These are phyloP conservation scores for Meloidogyne exigua DNA, from an alignment of 1,140 invertebrate species.

Conservation along the genomic window DNA sequence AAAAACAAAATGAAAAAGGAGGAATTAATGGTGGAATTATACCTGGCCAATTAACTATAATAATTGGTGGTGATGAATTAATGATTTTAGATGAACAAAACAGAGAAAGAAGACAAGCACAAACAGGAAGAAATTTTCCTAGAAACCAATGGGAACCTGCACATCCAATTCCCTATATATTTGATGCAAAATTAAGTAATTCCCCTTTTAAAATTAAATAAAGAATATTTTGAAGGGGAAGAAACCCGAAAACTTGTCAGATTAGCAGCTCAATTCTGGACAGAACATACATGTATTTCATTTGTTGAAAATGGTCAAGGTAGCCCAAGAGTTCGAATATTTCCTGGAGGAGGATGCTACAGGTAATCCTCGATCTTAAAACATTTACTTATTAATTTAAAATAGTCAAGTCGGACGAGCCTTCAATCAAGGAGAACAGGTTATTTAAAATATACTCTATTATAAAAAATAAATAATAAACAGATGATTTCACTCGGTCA, in stretches of 20 bases:
- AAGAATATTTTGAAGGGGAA: background rate
- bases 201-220: background rate
- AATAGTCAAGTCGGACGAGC: slow-evolving; percentile 42
- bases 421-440: slow-evolving; percentile 31
- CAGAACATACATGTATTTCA: slow-evolving; percentile 32
- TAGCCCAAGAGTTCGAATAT: slow-evolving; percentile 24
- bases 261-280: slow-evolving; percentile 32
- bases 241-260: slow-evolving; percentile 33
- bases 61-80: slow-evolving; percentile 20
- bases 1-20: background rate
- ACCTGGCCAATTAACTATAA: background rate
- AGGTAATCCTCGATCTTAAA: background rate
- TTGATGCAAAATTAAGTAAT: slow-evolving; percentile 27
- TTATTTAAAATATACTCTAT: background rate
- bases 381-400: background rate
- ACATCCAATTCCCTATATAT: slow-evolving; percentile 28
- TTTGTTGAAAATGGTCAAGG: slow-evolving; percentile 32
- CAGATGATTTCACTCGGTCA: slow-evolving; percentile 29
- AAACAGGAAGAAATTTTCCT: slow-evolving; percentile 35
- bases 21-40: background rate
- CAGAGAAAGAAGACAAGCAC: slow-evolving; percentile 33
- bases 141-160: slow-evolving; percentile 31
- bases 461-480: too few relatives aligned
- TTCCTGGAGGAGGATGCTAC: slow-evolving; percentile 32
- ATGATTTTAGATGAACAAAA: background rate